A percentile compares a stretch with the other conserved stretches of the same genome.
Conservation (phyloP, 2,797 vertebrate genomes). For the Acrossocheilus wenchowensis region DNA sequence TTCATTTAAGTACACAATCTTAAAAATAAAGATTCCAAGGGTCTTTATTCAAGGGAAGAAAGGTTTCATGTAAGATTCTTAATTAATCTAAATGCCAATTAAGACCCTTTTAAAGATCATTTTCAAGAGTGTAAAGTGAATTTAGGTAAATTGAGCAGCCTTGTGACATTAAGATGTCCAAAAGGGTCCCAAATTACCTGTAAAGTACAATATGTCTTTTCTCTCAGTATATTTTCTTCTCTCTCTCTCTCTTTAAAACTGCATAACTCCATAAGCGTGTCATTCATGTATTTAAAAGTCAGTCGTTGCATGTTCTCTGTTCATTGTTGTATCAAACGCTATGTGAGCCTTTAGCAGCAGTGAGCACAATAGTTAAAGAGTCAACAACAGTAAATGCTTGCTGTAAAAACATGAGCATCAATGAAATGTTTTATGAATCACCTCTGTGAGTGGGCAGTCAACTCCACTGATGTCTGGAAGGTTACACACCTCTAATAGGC, state of each 20-base stretch:
- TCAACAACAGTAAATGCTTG: neutral
- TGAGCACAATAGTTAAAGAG: neutral
- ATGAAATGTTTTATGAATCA: neutral
- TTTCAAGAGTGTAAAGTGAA: neutral
- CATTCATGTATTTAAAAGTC: too few relatives aligned
- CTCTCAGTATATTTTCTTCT: too few relatives aligned
- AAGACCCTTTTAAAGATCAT: neutral
- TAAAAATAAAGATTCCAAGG: too few relatives aligned
- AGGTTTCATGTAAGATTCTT: neutral
- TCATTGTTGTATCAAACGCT: neutral
- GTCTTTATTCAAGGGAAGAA: neutral
- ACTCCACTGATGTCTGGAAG: neutral
- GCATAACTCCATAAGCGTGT: too few relatives aligned
- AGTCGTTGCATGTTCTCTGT: neutral
- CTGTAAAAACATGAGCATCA: neutral
- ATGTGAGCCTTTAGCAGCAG: neutral
- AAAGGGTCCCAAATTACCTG: neutral
- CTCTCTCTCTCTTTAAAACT: neutral
- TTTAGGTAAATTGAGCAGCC: neutral
- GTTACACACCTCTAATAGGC: neutral
- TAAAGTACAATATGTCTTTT: neutral
- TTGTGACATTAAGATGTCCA: neutral
- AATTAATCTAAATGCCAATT: neutral
- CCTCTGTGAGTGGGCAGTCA: neutral
- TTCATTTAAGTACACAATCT: neutral